Conservation (phyloP, 2,797 vertebrate species). For the Alcedo atthis region DNA sequence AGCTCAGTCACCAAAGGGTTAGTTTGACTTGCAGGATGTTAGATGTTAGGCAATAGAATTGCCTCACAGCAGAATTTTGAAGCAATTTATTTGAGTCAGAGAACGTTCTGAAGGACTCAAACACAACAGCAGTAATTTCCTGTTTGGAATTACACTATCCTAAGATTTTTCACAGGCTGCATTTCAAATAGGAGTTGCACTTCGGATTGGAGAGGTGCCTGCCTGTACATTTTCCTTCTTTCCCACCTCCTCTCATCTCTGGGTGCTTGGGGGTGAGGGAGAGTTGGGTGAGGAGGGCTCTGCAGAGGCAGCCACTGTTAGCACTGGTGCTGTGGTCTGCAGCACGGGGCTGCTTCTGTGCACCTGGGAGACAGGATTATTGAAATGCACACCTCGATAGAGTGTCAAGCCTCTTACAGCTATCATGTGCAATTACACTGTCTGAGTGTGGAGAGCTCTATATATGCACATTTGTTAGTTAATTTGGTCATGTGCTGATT, state of each 20-base stretch:
- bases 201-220: background rate
- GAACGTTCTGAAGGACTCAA: background rate
- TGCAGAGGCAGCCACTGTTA: background rate
- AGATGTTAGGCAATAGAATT: background rate
- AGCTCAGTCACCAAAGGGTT: background rate
- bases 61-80: background rate
- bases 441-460: background rate
- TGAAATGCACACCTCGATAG: fast-evolving
- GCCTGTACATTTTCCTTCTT: background rate
- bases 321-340: fast-evolving
- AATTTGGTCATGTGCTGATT: background rate
- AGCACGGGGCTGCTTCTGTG: fast-evolving
- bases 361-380: background rate
- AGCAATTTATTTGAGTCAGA: background rate
- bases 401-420: background rate
- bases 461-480: background rate
- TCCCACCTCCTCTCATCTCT: background rate
- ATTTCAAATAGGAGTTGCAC: background rate
- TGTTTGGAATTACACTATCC: background rate
- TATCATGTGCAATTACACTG: background rate
- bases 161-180: background rate
- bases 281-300: background rate
- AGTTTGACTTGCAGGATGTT: background rate
- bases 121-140: too few species aligned
- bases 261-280: background rate